These are phyloP conservation scores for Phataginus tetradactyla DNA, from an alignment of 2,797 vertebrate species.

Conservation along the genomic window DNA sequence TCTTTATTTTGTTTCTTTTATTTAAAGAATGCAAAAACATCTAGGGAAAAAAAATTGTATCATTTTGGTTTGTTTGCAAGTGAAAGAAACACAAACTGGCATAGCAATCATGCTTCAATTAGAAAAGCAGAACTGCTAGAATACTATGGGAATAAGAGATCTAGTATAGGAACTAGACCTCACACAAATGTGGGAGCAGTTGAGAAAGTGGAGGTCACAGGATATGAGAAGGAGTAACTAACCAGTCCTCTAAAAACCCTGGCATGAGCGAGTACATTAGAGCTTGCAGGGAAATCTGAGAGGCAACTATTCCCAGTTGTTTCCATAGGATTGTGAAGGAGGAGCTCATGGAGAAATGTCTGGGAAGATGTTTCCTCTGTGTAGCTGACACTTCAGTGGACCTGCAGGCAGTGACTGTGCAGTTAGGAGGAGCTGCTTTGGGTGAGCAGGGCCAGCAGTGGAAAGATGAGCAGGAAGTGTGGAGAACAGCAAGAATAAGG, in stretches of 20 bases:
- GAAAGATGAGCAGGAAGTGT: not conserved
- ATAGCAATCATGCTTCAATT: not conserved
- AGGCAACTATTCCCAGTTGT: not conserved
- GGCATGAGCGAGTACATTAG: not conserved
- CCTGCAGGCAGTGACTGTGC: not conserved
- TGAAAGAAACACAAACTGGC: not conserved
- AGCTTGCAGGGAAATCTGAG: no score
- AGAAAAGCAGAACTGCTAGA: not conserved
- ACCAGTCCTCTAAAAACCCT: not conserved
- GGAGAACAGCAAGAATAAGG: not conserved
- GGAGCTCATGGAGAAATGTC: no score
- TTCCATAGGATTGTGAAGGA: not conserved
- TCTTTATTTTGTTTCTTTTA: not conserved
- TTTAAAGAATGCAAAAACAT: constrained; percentile 17
- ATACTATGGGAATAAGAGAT: not conserved
- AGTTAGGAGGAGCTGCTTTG: not conserved
- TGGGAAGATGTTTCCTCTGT: not conserved
- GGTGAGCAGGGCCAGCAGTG: not conserved
- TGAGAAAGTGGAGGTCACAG: not conserved
- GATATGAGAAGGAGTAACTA: not conserved
- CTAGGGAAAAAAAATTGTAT: not conserved
- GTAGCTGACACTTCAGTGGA: not conserved
- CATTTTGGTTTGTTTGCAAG: not conserved
- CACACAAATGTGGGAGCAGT: not conserved
- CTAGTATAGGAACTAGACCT: not conserved